These are phyloP conservation scores for Amphilophus citrinellus DNA, from an alignment of 2,113 vertebrate genomes.

Conservation along the genomic window DNA sequence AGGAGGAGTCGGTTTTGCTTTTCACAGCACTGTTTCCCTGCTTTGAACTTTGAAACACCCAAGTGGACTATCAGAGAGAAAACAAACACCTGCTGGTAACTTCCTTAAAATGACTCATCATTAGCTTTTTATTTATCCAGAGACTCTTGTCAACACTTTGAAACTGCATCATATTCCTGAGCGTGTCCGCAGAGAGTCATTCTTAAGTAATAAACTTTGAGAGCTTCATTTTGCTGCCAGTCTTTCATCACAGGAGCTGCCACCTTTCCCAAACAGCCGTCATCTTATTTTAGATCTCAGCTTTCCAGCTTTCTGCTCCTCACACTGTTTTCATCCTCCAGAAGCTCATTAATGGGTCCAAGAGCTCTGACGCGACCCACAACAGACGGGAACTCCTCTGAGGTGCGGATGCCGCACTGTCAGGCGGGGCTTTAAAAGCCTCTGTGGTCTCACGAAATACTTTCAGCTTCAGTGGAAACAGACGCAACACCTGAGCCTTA, in stretches of 20 bases:
- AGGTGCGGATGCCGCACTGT: too few species aligned
- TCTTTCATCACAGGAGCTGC: neutral
- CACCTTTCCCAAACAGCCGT: neutral
- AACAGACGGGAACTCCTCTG: fast-evolving
- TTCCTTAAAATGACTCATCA: neutral
- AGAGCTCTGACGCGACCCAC: neutral
- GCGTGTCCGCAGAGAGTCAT: neutral
- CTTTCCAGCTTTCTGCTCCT: neutral
- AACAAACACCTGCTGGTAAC: neutral
- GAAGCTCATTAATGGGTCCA: neutral
- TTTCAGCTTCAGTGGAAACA: neutral
- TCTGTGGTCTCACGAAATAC: neutral
- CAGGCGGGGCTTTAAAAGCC: neutral
- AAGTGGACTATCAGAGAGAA: neutral
- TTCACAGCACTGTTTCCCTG: neutral
- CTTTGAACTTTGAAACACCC: neutral
- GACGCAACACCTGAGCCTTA: slow-evolving; percentile 10
- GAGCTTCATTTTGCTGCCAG: neutral
- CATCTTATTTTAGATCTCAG: neutral
- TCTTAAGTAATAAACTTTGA: neutral
- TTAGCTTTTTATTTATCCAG: neutral
- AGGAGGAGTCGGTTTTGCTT: fast-evolving
- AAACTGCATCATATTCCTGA: neutral
- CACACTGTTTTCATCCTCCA: neutral
- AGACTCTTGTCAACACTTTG: neutral